These are phyloP conservation scores for Pipa parva DNA, from an alignment of 2,113 vertebrate species.

Conservation along the genomic window DNA sequence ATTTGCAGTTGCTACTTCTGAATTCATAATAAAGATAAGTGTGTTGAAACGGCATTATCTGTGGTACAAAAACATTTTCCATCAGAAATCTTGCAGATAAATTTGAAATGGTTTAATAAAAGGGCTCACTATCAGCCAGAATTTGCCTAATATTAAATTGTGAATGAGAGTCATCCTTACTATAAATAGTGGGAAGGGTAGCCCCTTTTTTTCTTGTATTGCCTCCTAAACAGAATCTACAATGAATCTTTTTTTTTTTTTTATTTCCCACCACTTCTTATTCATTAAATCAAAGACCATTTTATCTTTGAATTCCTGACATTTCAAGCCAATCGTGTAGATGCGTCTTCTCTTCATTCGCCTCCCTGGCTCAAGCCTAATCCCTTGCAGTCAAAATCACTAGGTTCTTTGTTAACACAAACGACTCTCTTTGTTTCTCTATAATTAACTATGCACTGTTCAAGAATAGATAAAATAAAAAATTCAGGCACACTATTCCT, in stretches of 20 bases:
- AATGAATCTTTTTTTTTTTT: slow-evolving; percentile 1
- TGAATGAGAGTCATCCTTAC: neutral
- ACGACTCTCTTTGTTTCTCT: slow-evolving; percentile 18
- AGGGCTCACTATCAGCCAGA: slow-evolving; percentile 7
- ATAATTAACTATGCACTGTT: slow-evolving; percentile 19
- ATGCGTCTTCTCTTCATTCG: neutral
- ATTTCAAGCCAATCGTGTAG: neutral
- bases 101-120: neutral
- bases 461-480: slow-evolving; percentile 42
- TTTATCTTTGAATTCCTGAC: slow-evolving; percentile 22
- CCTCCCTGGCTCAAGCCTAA: neutral
- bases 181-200: neutral
- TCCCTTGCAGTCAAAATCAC: neutral
- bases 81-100: neutral
- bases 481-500: slow-evolving; percentile 35
- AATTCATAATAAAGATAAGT: slow-evolving; percentile 16
- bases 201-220: neutral
- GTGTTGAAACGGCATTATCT: neutral
- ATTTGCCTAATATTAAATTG: slow-evolving; percentile 11
- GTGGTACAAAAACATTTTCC: neutral
- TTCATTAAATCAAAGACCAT: slow-evolving; percentile 8
- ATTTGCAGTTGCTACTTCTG: no score
- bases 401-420: neutral
- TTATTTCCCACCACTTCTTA: slow-evolving; percentile 2
- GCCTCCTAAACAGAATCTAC: neutral